A percentile compares a stretch with the other conserved stretches of the same genome.
Conservation (phyloP, 2,888 invertebrate species). For the Caradrina clavipalpis region DNA sequence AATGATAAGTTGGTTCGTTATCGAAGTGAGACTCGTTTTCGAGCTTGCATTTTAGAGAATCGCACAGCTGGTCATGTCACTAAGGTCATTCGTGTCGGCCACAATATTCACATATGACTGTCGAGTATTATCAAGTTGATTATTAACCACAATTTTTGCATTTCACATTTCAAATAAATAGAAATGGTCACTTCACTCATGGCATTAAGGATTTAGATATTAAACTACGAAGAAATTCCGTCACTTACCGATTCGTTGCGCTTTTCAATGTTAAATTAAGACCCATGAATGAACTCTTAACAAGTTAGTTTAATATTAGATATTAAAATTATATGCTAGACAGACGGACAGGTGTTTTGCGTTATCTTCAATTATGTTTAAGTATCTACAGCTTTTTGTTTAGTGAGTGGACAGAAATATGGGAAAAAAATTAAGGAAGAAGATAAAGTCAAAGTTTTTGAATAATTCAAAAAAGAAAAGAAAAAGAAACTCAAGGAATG, state of each 20-base stretch:
- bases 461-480: too few relatives aligned
- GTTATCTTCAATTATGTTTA: constrained; percentile 25
- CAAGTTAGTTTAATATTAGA: constrained; percentile 28
- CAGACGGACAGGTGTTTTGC: constrained; percentile 31
- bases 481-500: too few relatives aligned
- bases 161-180: constrained; percentile 14
- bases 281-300: constrained; percentile 48
- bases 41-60: too few relatives aligned
- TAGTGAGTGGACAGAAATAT: background rate
- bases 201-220: constrained; percentile 43
- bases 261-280: constrained; percentile 56
- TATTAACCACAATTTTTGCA: background rate
- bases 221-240: constrained; percentile 50
- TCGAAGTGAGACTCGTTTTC: too few relatives aligned
- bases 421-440: too few relatives aligned
- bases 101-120: background rate
- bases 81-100: too few relatives aligned
- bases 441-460: too few relatives aligned
- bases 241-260: constrained; percentile 59
- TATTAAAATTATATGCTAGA: constrained; percentile 27
- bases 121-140: background rate
- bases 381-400: constrained; percentile 17
- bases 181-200: constrained; percentile 28
- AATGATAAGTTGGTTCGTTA: too few relatives aligned
- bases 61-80: too few relatives aligned